Evolutionary conservation across 1,140 invertebrate species (phyloP).

Genomic region (Holotrichia oblita): DNA sequence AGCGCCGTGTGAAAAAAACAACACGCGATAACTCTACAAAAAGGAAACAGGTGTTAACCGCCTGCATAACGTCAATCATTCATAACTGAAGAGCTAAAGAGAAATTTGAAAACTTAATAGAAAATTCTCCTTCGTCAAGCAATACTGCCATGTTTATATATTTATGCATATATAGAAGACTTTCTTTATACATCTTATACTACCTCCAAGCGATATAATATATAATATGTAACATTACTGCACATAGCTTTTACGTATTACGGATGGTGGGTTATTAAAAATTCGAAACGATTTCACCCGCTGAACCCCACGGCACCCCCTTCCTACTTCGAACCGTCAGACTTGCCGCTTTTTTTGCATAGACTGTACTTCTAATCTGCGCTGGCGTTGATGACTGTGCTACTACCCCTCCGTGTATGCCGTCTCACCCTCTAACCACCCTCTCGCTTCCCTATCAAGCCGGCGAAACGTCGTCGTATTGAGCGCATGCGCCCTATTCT

Average conservation of each 20-base stretch:
- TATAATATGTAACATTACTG: background rate
- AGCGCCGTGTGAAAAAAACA: background rate
- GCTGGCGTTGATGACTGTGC: conserved; percentile 59
- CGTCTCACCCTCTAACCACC: conserved; percentile 45
- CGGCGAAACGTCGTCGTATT: background rate
- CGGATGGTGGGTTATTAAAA: conserved; percentile 40
- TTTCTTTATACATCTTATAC: background rate
- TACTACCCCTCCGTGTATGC: conserved; percentile 42
- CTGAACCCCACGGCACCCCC: background rate
- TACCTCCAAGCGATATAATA: background rate
- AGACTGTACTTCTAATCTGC: conserved; percentile 57
- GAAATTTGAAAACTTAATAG: background rate
- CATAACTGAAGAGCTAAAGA: background rate
- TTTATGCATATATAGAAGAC: background rate
- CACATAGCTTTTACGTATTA: background rate
- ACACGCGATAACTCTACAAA: background rate
- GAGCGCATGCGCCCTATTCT: conserved; percentile 59
- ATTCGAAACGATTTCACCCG: background rate
- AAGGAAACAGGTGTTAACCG: conserved; percentile 38
- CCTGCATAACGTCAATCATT: conserved; percentile 44
- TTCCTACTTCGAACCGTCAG: background rate
- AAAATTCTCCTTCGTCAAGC: background rate
- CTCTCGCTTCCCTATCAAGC: conserved; percentile 40
- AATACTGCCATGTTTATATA: background rate
- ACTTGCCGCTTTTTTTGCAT: conserved; percentile 46